Base-by-base conservation (phyloP, 2,888 invertebrate species). In the Linnaemya tessellans region DNA sequence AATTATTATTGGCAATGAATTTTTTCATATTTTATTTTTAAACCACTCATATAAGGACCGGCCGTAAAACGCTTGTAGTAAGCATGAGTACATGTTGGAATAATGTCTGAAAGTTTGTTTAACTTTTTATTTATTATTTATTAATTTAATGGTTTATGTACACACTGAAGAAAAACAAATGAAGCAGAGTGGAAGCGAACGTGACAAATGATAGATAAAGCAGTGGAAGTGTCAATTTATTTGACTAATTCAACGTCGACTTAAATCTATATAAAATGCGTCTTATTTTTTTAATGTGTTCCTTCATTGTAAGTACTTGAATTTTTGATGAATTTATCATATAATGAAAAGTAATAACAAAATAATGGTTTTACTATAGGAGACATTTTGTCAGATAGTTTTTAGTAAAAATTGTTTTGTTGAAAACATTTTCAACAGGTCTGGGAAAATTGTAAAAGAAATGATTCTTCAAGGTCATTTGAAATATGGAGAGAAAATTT, bases 131-230 rank as follows among this genome's bases (percentile, higher is more conserved):
- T 5, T 56, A 49, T 38, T 73, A 5, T 0, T 35, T 20, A 20
- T 18, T 35, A 56, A 1, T 25, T 54, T 20, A 30, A 18, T 43
- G n/a, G 7, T 3, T 60, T 11, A 38, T 11, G 8, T 60, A 15
- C 3, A 22, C 11, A 51, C 38, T 3, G n/a, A 7, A 13, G 5
- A 20, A 43, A 73, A 30, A 49, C 15, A 43, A 65, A 46, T 46
- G 65, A 77, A n/a, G n/a, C 30, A 43, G 20, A 11, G 51, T 56
- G 10, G n/a, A 0, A 43, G 35, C 10, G 49, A 62, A 82, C 77
- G 77, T 82, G 82, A 77, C 82, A 77, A 77, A 58, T 82, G 82
- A 82, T 75, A 46, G 25, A 82, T 49, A 58, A 77, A 70, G 49
- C 20, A 56, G 58, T 82, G 77, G 82, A 77, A 77, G 70, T 82